These are phyloP conservation scores for Neodiprion pinetum DNA, from an alignment of 1,140 invertebrate species.

Conservation along the genomic window DNA sequence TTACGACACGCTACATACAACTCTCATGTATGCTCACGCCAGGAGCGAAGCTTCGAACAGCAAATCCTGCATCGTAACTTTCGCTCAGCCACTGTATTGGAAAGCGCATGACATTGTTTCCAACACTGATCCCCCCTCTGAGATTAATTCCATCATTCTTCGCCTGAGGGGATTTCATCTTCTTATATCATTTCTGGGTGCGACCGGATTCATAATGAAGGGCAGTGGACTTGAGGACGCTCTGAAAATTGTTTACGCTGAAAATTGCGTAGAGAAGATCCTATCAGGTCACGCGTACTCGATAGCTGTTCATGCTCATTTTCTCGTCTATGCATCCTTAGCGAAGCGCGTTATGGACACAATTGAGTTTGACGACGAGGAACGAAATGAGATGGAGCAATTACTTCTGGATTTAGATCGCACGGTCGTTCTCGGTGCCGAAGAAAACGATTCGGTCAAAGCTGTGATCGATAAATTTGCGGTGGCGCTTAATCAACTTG, in stretches of 20 bases:
- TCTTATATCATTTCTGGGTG: constrained; percentile 32
- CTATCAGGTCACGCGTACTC: constrained; percentile 49
- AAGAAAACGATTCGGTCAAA: constrained; percentile 8
- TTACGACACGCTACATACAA: constrained; percentile 22
- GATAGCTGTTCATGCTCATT: constrained; percentile 53
- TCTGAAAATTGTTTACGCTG: constrained; percentile 36
- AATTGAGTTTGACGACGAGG: constrained; percentile 28
- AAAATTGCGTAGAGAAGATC: constrained; percentile 44
- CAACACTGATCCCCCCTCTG: constrained; percentile 31
- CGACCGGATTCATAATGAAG: constrained; percentile 30
- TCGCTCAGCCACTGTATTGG: constrained; percentile 28
- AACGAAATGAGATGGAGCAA: constrained; percentile 41
- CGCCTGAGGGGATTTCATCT: constrained; percentile 31
- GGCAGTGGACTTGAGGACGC: constrained; percentile 32
- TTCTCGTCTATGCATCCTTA: constrained; percentile 35
- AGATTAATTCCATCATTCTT: constrained; percentile 12
- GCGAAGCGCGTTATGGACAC: constrained; percentile 23
- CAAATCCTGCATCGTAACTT: constrained; percentile 24
- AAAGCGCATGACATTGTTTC: constrained; percentile 30
- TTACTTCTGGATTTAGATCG: constrained; percentile 39
- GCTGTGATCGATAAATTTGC: constrained; percentile 33
- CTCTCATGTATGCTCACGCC: constrained; percentile 6
- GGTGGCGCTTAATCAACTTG: constrained; percentile 33
- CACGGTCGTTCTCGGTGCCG: constrained; percentile 23
- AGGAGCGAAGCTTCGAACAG: constrained; percentile 8